phyloP scores from a whole-genome alignment of 2,113 vertebrate genomes.

The Papio anubis region DNA sequence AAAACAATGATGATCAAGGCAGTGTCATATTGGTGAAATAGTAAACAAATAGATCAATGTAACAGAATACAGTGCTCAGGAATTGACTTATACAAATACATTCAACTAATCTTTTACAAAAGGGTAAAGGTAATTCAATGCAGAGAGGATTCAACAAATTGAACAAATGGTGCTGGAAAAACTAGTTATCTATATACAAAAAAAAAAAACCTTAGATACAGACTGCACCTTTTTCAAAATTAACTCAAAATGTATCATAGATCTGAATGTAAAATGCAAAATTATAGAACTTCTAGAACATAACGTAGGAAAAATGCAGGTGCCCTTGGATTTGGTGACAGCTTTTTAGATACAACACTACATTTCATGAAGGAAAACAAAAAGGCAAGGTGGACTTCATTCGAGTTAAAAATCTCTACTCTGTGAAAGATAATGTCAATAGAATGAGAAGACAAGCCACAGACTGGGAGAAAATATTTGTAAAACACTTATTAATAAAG shows the following conservation, averaged over 20 bases:
- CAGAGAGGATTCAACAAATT: neutral
- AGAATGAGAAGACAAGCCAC: neutral
- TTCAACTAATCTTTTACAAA: neutral
- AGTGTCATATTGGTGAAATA: neutral
- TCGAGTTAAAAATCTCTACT: neutral
- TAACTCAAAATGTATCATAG: too few species aligned
- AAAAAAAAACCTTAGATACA: too few species aligned
- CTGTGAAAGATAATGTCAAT: neutral
- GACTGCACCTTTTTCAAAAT: too few species aligned
- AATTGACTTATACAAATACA: neutral
- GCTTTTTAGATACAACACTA: neutral
- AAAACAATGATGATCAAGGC: neutral
- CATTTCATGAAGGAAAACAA: neutral
- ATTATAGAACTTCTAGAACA: too few species aligned
- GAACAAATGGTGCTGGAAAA: too few species aligned
- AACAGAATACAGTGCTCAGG: neutral
- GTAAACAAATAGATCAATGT: neutral
- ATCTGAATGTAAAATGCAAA: too few species aligned
- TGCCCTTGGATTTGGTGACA: too few species aligned
- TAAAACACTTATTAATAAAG: neutral
- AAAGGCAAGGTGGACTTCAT: neutral
- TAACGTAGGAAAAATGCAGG: too few species aligned
- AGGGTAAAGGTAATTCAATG: neutral
- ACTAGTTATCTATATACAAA: too few species aligned
- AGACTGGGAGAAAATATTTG: neutral